A percentile compares a stretch with the other conserved stretches of the same genome.
These are phyloP conservation scores for Zaprionus africanus DNA, from an alignment of 1,140 invertebrate genomes.

Conservation along the genomic window DNA sequence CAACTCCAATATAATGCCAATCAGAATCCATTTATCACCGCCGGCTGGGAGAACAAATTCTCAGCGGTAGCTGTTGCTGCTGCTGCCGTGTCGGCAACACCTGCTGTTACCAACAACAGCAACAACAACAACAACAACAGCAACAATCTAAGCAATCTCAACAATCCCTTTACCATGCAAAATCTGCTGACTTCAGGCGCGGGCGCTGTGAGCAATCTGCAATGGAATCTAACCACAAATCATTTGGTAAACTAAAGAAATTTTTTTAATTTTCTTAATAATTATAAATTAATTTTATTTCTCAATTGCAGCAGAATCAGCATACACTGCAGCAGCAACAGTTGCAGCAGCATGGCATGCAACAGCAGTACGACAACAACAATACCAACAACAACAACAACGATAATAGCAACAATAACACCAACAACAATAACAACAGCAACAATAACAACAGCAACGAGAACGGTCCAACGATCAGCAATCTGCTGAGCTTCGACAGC, in stretches of 20 bases:
- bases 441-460: constrained; percentile 52
- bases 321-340: constrained; percentile 51
- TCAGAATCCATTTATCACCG: constrained; percentile 62
- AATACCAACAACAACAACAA: constrained; percentile 56
- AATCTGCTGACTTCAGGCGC: constrained; percentile 68
- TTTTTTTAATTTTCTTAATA: neutral
- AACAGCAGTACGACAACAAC: constrained; percentile 59
- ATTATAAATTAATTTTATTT: neutral
- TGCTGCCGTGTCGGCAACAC: constrained; percentile 42
- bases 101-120: constrained; percentile 50
- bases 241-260: constrained; percentile 54
- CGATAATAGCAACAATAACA: constrained; percentile 35
- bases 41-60: constrained; percentile 75
- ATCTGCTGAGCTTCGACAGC: constrained; percentile 85
- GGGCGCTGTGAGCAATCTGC: constrained; percentile 56
- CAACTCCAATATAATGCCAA: constrained; percentile 61
- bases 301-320: constrained; percentile 54
- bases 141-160: constrained; percentile 79
- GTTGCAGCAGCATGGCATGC: constrained; percentile 62
- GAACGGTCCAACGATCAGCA: constrained; percentile 80
- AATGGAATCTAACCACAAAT: constrained; percentile 77
- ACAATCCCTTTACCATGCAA: constrained; percentile 78
- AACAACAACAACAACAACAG: constrained; percentile 62
- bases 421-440: constrained; percentile 42
- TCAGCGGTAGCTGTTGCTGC: constrained; percentile 53